Evolutionary conservation across 1,140 invertebrate species (phyloP).

Genomic region (Drosophila baimaii): DNA sequence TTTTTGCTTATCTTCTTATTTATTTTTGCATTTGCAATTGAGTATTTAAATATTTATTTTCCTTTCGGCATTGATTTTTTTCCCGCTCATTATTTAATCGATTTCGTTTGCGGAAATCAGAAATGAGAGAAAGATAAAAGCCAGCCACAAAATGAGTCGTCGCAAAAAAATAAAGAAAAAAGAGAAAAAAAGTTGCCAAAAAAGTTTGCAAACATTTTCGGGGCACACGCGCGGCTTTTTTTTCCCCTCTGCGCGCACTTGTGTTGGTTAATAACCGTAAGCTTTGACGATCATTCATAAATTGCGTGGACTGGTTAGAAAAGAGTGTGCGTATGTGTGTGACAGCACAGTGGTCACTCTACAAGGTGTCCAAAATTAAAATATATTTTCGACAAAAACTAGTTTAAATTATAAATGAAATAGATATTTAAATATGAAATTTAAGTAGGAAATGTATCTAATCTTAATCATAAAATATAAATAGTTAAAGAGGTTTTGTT

Average conservation of each 20-base stretch:
- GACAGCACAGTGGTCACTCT: constrained; percentile 1
- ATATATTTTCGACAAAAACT: background rate
- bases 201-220: constrained; percentile 64
- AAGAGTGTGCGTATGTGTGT: constrained; percentile 12
- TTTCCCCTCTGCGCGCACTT: constrained; percentile 31
- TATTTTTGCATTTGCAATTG: constrained; percentile 53
- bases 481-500: too few species aligned
- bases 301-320: constrained; percentile 69
- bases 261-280: constrained; percentile 75
- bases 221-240: constrained; percentile 40
- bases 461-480: too few species aligned
- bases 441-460: background rate
- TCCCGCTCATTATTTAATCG: constrained; percentile 72
- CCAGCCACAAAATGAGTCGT: constrained; percentile 35
- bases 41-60: constrained; percentile 70
- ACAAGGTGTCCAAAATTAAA: background rate
- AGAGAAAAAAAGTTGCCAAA: constrained; percentile 35
- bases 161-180: constrained; percentile 9
- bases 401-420: too few species aligned
- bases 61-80: constrained; percentile 46
- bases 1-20: constrained; percentile 27
- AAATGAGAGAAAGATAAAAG: constrained; percentile 62
- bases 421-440: too few species aligned
- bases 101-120: constrained; percentile 75
- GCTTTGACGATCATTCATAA: constrained; percentile 78